phyloP scores from a whole-genome alignment of 2,797 vertebrate genomes.

The Caiman crocodilus region DNA sequence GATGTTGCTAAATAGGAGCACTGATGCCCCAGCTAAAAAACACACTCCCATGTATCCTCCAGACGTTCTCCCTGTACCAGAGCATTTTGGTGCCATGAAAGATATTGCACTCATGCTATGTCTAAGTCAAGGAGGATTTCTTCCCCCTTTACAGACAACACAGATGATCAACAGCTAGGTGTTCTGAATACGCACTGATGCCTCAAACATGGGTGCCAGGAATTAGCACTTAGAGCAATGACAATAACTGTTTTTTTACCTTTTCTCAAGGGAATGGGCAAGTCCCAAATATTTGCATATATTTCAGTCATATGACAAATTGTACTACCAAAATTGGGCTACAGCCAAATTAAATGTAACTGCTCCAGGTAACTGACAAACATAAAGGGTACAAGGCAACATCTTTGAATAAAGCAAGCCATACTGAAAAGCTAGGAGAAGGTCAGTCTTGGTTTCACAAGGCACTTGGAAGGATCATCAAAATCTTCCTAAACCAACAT shows the following conservation, averaged over 20 bases:
- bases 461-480: neutral
- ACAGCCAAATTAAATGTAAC: neutral
- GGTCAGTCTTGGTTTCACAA: neutral
- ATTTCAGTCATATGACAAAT: neutral
- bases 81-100: too few relatives aligned
- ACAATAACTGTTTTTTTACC: too few relatives aligned
- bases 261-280: too few relatives aligned
- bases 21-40: neutral
- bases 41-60: too few relatives aligned
- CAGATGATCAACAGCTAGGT: too few relatives aligned
- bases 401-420: neutral
- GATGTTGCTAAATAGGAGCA: neutral
- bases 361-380: neutral
- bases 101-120: too few relatives aligned
- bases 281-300: neutral
- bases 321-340: neutral
- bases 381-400: neutral
- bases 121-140: too few relatives aligned
- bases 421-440: rapidly evolving
- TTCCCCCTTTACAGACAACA: too few relatives aligned
- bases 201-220: too few relatives aligned
- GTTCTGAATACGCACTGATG: too few relatives aligned
- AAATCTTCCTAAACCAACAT: neutral
- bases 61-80: too few relatives aligned
- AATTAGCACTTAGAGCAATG: too few relatives aligned